These are phyloP conservation scores for Ictidomys tridecemlineatus DNA, from an alignment of 2,113 vertebrate species.

Conservation along the genomic window DNA sequence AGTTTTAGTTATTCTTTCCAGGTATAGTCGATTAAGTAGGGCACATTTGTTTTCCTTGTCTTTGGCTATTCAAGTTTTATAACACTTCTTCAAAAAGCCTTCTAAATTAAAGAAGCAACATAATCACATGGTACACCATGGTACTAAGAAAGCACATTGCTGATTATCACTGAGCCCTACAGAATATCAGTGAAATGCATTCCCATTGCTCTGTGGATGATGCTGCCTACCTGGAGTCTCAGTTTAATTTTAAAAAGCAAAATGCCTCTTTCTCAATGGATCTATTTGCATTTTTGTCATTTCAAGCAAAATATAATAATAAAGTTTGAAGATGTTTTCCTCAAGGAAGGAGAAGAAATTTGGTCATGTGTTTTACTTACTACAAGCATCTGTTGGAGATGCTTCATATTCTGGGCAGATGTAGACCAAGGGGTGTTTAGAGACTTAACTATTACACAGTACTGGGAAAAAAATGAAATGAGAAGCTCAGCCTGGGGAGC, in stretches of 20 bases:
- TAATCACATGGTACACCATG: background rate
- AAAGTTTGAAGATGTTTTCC: slow-evolving; percentile 45
- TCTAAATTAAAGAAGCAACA: slow-evolving; percentile 1
- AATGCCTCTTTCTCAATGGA: slow-evolving; percentile 53
- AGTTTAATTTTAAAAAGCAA: slow-evolving; percentile 69
- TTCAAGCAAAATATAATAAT: slow-evolving; percentile 50
- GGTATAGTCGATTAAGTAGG: background rate
- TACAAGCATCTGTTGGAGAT: background rate
- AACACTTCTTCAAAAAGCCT: background rate
- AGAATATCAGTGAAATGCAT: slow-evolving; percentile 11
- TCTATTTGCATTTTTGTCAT: slow-evolving; percentile 56
- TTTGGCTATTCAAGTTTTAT: background rate
- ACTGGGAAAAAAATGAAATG: background rate
- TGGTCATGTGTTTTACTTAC: background rate
- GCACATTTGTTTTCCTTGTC: background rate
- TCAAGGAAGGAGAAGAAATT: slow-evolving; percentile 33
- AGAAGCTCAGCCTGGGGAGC: background rate
- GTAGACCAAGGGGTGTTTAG: background rate
- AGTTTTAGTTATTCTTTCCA: slow-evolving; percentile 32
- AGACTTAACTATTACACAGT: background rate
- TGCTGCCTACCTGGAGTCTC: background rate
- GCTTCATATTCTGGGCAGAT: background rate
- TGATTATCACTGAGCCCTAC: background rate
- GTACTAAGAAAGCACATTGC: background rate
- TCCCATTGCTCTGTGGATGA: background rate